Evolutionary conservation across 2,113 vertebrate species (phyloP), one percentile per base, ranked within the genome.

Genomic region (Pachycephala philippinensis): DNA sequence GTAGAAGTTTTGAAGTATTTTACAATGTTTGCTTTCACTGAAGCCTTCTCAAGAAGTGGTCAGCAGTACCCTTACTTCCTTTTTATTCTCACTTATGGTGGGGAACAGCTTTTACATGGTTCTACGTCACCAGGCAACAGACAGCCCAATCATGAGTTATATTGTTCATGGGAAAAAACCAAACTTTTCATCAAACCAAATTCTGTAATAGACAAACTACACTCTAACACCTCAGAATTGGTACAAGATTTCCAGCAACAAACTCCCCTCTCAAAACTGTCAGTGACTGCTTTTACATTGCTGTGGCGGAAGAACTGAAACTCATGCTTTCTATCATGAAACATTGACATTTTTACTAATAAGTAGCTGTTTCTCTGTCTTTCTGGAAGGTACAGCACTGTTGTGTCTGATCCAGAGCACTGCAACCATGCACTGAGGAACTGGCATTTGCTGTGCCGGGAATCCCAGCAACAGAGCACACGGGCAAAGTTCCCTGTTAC

Each of bases 321-420:
- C 33, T n/a, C 1, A 0, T 53, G 39, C 24, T 45, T 49, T 64
- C 24, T 37, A 4, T 24, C 52, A n/a, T 0, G 15, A 76, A 87
- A 70, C 9, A 2, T 30, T 35, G 35, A 37, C 9, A 9, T 87
- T 64, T 78, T 26, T 52, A 37, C 22, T 69, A 56, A 18, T 31
- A 44, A 60, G 31, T 2, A 82, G 40, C 44, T 81, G 21, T 74
- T 72, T 66, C 27, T 45, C 28, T 33, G 11, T 56, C 49, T 56
- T 83, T 83, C 66, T 57, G 20, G 56, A 57, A 59, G 24, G 72
- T 10, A 47, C 1, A 2, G 37, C 15, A 8, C 12, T 31, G 13
- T 3, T 8, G 2, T 13, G 2, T 20, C 33, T 44, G 44, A 63
- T 24, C 28, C 9, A n/a, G 3, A 9, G 57, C 3, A 10, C 31